Evolutionary conservation across 2,797 vertebrate species (phyloP).

Genomic region (Ciconia nigra): DNA sequence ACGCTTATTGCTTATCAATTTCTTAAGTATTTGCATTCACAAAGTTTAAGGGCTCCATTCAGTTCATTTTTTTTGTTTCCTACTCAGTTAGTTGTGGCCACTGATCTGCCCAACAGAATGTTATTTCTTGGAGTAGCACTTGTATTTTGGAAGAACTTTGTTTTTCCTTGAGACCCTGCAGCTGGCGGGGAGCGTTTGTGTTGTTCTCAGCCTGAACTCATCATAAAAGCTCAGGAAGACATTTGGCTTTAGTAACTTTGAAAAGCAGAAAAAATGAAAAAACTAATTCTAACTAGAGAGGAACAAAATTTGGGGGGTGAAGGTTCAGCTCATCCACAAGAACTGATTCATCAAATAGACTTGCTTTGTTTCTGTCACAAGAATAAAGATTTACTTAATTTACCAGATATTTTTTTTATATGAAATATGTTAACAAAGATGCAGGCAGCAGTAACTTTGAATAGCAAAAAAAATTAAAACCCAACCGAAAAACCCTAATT

Average conservation of each 20-base stretch:
- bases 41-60: neutral
- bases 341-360: neutral
- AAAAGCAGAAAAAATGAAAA: neutral
- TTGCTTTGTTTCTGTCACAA: neutral
- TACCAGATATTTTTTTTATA: neutral
- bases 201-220: neutral
- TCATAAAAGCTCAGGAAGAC: neutral
- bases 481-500: neutral
- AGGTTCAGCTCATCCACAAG: neutral
- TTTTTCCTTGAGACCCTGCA: neutral
- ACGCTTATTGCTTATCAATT: neutral
- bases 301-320: fast-evolving
- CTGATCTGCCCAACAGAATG: neutral
- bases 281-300: neutral
- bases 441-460: neutral
- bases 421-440: neutral
- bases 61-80: neutral
- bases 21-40: neutral
- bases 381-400: neutral
- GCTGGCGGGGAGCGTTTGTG: neutral
- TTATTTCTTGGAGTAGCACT: neutral
- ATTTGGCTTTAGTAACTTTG: neutral
- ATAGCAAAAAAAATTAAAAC: neutral
- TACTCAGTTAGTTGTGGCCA: neutral
- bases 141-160: neutral